Evolutionary conservation across 1,140 invertebrate species (phyloP).

Genomic region (Spodoptera frugiperda): DNA sequence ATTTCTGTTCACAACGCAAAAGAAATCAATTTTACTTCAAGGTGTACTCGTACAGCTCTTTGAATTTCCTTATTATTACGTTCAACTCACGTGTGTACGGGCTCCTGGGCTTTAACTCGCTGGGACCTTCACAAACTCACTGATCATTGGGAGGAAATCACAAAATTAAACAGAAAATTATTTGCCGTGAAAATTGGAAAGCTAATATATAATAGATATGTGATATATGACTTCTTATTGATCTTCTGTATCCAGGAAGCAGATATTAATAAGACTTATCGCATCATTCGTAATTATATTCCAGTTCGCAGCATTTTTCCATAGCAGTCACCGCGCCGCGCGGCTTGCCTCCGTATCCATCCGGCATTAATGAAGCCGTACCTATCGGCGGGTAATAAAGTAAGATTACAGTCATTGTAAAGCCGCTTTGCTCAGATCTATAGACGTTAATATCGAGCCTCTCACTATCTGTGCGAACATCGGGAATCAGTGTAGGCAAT

Average conservation of each 20-base stretch:
- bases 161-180: no score
- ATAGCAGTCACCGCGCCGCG: background rate
- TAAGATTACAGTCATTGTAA: constrained; percentile 67
- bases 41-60: constrained; percentile 32
- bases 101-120: background rate
- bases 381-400: constrained; percentile 62
- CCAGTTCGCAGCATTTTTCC: background rate
- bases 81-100: constrained; percentile 24
- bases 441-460: constrained; percentile 40
- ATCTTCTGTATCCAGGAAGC: no score
- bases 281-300: constrained; percentile 3
- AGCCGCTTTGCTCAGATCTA: constrained; percentile 46
- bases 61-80: constrained; percentile 40
- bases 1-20: constrained; percentile 28
- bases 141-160: background rate
- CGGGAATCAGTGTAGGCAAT: constrained; percentile 2
- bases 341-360: constrained; percentile 35
- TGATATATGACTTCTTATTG: no score
- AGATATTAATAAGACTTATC: background rate
- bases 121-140: background rate
- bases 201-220: no score
- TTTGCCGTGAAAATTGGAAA: no score
- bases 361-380: constrained; percentile 65
- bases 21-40: constrained; percentile 46
- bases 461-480: background rate